Conservation (phyloP, 2,113 vertebrate species). For the Nematolebias whitei region DNA sequence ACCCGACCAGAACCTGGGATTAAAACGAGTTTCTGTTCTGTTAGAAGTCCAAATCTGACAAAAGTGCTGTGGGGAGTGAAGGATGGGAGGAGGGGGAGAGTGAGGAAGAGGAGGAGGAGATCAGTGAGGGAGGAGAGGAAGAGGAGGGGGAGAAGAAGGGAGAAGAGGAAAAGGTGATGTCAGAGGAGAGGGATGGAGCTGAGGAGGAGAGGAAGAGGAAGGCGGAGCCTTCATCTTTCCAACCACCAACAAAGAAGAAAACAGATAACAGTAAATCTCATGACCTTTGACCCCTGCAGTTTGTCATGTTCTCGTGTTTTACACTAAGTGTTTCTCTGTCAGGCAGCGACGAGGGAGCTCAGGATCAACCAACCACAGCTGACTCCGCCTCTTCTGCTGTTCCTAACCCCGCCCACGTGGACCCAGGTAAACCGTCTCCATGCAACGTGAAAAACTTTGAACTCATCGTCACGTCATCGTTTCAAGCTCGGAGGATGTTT, state of each 20-base stretch:
- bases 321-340: not conserved
- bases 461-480: too few species aligned
- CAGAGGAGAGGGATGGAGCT: slow-evolving; percentile 27
- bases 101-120: slow-evolving; percentile 71
- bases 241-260: slow-evolving; percentile 83
- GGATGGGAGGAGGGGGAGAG: slow-evolving; percentile 83
- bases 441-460: too few species aligned
- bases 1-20: not conserved
- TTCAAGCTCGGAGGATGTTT: too few species aligned
- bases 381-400: slow-evolving; percentile 18
- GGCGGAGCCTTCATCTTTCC: slow-evolving; percentile 83
- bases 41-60: slow-evolving; percentile 83
- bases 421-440: slow-evolving; percentile 68
- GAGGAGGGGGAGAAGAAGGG: slow-evolving; percentile 65
- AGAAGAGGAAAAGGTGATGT: slow-evolving; percentile 65
- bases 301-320: not conserved
- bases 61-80: slow-evolving; percentile 71
- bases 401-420: slow-evolving; percentile 30
- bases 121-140: slow-evolving; percentile 62
- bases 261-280: slow-evolving; percentile 79
- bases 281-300: slow-evolving; percentile 2
- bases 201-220: slow-evolving; percentile 63
- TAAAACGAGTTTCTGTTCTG: not conserved
- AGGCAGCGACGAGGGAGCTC: slow-evolving; percentile 55
- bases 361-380: slow-evolving; percentile 53